A percentile compares a stretch with the other conserved stretches of the same genome.
Conservation (phyloP, 2,888 invertebrate genomes). For the Helobdella robusta region DNA sequence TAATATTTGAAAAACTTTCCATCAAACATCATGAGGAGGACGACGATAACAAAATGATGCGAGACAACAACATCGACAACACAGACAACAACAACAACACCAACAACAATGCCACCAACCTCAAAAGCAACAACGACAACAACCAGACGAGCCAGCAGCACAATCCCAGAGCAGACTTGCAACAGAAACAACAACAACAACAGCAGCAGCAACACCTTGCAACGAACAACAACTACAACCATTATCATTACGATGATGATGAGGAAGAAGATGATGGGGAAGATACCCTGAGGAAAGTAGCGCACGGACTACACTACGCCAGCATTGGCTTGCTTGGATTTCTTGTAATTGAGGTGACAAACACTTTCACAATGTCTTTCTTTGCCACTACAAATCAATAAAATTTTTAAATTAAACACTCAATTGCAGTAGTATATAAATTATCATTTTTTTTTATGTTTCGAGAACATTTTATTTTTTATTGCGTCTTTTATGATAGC, state of each 20-base stretch:
- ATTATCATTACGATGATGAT: neutral
- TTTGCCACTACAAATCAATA: no score
- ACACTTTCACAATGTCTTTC: no score
- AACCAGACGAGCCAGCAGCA: neutral
- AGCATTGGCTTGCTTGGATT: conserved; percentile 35
- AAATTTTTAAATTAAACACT: no score
- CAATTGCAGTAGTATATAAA: no score
- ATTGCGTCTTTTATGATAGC: no score
- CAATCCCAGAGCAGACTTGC: neutral
- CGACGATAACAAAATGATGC: neutral
- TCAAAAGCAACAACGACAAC: neutral
- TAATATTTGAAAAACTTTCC: neutral
- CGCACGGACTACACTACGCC: conserved; percentile 36
- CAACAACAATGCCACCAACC: neutral
- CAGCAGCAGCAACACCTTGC: neutral
- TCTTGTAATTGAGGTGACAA: conserved; percentile 35
- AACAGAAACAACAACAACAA: neutral
- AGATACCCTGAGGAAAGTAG: conserved; percentile 34
- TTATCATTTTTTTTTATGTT: no score
- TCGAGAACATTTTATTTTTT: no score
- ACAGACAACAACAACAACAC: no score
- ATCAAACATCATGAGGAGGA: neutral
- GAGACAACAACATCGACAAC: neutral
- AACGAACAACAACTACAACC: neutral
- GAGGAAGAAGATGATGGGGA: conserved; percentile 28